Evolutionary conservation across 2,113 vertebrate species (phyloP), one percentile per base, ranked within the genome.

Genomic region (Amblyopsis rosae): DNA sequence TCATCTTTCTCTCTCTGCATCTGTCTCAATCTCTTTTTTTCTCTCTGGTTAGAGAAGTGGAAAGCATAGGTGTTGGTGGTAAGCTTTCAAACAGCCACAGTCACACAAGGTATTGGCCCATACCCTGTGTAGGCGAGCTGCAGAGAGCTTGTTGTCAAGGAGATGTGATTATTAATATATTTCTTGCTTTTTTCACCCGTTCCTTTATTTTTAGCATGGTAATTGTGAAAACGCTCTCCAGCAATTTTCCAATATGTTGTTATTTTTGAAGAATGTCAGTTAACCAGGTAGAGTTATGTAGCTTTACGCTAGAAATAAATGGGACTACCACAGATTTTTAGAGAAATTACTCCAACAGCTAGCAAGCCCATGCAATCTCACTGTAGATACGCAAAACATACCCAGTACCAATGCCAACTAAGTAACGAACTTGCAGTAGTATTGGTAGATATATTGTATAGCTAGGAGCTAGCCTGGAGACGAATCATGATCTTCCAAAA

Each of bases 91-190:
- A 75, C 53, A 73, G 77, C 53, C 62, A n/a, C 26, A 82, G 70
- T 83, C 81, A 78, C 69, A 82, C 73, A 48, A 84, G 73, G 83
- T 79, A 72, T 82, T 48, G 75, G 86, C 76, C 79, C 59, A 77
- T 72, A 90, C 73, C 62, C 65, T 78, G 76, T 79, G 91, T 89
- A 89, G 87, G 89, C 54, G 80, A 83, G 70, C 81, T 81, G 83
- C 76, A 49, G 82, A 67, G 73, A 82, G 75, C 79, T 76, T 77
- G 86, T 91, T 64, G 88, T 88, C 88, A 89, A 84, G 86, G 88
- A 90, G 87, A 91, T 86, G 47, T 59, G 76, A 80, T 82, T 90
- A 83, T 89, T 88, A 88, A 87, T 88, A 86, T 86, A 84, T 84
- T 85, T 88, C 73, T 77, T 71, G 67, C 71, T 88, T 83, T 75